phyloP scores from a whole-genome alignment of 1,140 invertebrate genomes.

The Copidosoma floridanum region DNA sequence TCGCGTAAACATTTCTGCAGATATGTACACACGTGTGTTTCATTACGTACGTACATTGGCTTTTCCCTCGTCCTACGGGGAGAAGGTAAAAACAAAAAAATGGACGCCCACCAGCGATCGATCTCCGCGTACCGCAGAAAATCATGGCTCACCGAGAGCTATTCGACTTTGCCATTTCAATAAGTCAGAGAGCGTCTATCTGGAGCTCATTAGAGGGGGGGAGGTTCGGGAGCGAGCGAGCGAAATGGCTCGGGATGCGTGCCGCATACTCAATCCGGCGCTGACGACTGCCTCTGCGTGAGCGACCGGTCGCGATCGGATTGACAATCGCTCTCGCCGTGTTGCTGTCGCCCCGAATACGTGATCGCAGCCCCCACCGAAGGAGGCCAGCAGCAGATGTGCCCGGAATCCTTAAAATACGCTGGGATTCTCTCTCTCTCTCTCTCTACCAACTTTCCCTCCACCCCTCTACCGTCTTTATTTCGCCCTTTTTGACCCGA shows the following conservation, averaged over 20 bases:
- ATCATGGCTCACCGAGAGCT: too few species aligned
- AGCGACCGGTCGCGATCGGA: neutral
- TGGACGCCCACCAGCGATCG: too few species aligned
- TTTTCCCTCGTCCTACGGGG: too few species aligned
- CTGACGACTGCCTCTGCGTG: neutral
- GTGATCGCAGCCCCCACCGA: conserved; percentile 5
- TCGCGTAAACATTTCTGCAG: neutral
- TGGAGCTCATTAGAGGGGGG: too few species aligned
- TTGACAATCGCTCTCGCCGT: conserved; percentile 15
- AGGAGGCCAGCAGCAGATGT: neutral
- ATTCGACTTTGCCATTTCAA: too few species aligned
- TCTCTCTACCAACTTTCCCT: neutral
- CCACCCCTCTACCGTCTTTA: neutral
- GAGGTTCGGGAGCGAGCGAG: neutral
- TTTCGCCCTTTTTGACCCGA: neutral
- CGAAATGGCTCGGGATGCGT: neutral
- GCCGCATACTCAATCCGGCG: conserved; percentile 9
- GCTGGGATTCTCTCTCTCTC: neutral
- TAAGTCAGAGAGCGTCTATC: too few species aligned
- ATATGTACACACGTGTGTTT: too few species aligned
- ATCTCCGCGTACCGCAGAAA: too few species aligned
- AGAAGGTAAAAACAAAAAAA: too few species aligned
- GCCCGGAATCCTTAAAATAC: conserved; percentile 1
- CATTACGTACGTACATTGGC: too few species aligned
- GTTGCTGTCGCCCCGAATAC: conserved; percentile 16